These are phyloP conservation scores for Columba janthina DNA, from an alignment of 2,113 vertebrate species.

Conservation along the genomic window DNA sequence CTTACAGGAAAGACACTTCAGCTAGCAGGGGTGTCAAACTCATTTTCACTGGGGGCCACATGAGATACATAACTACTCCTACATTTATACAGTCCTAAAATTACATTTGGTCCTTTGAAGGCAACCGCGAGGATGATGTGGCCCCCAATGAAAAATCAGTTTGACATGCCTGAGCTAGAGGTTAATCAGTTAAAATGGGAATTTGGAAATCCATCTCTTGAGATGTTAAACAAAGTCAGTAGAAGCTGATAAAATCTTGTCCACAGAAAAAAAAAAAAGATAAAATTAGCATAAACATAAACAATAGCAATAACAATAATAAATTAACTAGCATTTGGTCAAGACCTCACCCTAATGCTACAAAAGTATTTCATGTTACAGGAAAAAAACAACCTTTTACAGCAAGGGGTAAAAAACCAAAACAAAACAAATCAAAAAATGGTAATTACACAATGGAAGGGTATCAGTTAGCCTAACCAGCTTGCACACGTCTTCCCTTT, in stretches of 20 bases:
- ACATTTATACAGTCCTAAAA: no score
- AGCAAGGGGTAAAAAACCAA: not conserved
- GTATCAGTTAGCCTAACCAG: not conserved
- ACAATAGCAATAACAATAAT: not conserved
- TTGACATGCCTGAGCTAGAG: not conserved
- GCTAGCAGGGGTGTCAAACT: no score
- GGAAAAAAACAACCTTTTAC: not conserved
- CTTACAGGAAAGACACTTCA: not conserved
- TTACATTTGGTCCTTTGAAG: no score
- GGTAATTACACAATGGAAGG: not conserved
- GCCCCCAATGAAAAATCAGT: no score
- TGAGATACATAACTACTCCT: no score
- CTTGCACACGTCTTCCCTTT: not conserved
- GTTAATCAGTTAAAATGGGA: not conserved
- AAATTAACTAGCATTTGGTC: not conserved
- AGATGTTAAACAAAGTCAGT: not conserved
- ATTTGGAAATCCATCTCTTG: not conserved
- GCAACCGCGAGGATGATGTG: no score
- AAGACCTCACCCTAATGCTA: not conserved
- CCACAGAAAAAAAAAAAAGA: not conserved
- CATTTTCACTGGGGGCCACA: no score
- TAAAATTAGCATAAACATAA: not conserved
- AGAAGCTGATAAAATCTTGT: not conserved
- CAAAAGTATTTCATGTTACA: not conserved
- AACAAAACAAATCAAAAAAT: no score